Evolutionary conservation across 1,140 invertebrate genomes (phyloP).

Genomic region (Euborellia annulipes): DNA sequence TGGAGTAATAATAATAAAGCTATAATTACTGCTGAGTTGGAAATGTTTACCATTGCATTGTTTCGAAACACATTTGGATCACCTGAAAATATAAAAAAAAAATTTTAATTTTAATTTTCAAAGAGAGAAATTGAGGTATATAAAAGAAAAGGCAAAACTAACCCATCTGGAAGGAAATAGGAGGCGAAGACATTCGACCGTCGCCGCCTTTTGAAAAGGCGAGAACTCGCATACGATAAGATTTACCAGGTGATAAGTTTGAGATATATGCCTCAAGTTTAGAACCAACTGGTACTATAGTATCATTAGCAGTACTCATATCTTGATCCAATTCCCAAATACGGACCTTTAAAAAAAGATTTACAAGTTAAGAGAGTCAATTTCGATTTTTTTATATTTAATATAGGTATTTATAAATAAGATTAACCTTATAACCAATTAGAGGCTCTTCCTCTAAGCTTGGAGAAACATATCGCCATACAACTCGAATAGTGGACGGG

Average conservation of each 20-base stretch:
- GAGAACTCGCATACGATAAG: conserved; percentile 76
- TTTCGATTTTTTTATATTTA: too few relatives aligned
- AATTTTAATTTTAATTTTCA: too few relatives aligned
- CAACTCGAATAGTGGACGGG: conserved; percentile 70
- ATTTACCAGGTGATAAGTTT: conserved; percentile 67
- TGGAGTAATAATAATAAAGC: too few relatives aligned
- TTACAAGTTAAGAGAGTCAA: conserved; percentile 5
- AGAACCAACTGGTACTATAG: conserved; percentile 53
- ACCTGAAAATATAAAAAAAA: too few relatives aligned
- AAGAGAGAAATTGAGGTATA: too few relatives aligned
- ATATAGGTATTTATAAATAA: too few relatives aligned
- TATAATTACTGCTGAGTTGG: too few relatives aligned
- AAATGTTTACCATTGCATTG: too few relatives aligned
- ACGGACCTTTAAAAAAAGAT: conserved; percentile 45
- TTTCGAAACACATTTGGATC: too few relatives aligned
- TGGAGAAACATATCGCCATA: conserved; percentile 85
- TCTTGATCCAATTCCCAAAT: conserved; percentile 88
- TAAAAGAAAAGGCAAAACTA: conserved; percentile 9
- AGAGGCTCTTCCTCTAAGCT: conserved; percentile 83
- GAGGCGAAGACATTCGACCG: conserved; percentile 88
- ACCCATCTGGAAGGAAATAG: conserved; percentile 75
- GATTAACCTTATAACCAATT: conserved; percentile 70
- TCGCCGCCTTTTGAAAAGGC: conserved; percentile 89
- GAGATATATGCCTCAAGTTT: conserved; percentile 61
- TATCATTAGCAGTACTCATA: conserved; percentile 79